Evolutionary conservation across 2,888 invertebrate species (phyloP).

Genomic region (Bembecia ichneumoniformis): DNA sequence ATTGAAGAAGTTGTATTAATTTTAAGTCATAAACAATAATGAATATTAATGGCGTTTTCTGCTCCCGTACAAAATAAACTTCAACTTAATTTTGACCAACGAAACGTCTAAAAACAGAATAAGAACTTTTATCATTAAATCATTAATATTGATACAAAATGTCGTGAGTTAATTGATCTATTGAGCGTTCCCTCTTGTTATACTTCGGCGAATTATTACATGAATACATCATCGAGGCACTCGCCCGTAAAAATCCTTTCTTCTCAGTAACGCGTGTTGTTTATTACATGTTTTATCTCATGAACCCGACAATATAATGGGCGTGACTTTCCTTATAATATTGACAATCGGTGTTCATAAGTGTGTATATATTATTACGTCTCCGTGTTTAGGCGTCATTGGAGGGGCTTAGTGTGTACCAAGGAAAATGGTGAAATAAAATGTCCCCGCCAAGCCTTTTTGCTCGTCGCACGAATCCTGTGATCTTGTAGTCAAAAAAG

Average conservation of each 20-base stretch:
- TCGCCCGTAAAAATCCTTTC: not conserved
- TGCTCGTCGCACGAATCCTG: constrained; percentile 9
- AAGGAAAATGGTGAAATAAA: constrained; percentile 13
- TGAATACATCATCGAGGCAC: not conserved
- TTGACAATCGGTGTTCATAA: not conserved
- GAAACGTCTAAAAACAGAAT: constrained; percentile 13
- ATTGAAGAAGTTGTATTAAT: constrained; percentile 36
- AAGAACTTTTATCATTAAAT: constrained; percentile 10
- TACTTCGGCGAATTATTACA: not conserved
- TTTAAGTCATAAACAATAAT: constrained; percentile 41
- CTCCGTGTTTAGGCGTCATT: constrained; percentile 7
- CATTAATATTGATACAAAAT: constrained; percentile 2
- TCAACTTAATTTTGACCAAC: constrained; percentile 9
- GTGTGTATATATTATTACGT: constrained; percentile 2
- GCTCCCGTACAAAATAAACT: constrained; percentile 22
- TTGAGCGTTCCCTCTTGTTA: not conserved
- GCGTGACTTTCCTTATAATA: not conserved
- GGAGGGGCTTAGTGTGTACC: constrained; percentile 7
- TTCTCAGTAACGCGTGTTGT: not conserved
- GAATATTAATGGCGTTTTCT: constrained; percentile 35
- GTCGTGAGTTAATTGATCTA: not conserved
- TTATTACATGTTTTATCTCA: not conserved
- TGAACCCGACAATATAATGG: not conserved
- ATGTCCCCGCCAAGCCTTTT: constrained; percentile 13
- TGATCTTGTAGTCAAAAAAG: constrained; percentile 16